phyloP scores from a whole-genome alignment of 2,888 invertebrate genomes.

The Drosophila anomalata region DNA sequence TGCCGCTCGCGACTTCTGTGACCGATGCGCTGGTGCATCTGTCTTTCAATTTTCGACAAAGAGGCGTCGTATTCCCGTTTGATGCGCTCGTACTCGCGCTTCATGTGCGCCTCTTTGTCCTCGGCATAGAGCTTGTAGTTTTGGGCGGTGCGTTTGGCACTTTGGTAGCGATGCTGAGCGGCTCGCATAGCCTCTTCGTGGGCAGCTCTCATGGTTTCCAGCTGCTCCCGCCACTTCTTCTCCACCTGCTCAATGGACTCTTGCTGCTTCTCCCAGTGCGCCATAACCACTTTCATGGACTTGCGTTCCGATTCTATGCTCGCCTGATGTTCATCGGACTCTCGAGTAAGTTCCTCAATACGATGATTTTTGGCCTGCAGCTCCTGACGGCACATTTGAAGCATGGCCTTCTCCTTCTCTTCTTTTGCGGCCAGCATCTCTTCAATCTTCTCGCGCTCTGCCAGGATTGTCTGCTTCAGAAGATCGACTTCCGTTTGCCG shows the following conservation, averaged over 20 bases:
- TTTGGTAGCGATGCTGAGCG: slow-evolving; percentile 87
- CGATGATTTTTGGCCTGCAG: slow-evolving; percentile 84
- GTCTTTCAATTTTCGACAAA: slow-evolving; percentile 74
- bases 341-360: slow-evolving; percentile 76
- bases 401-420: slow-evolving; percentile 70
- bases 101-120: slow-evolving; percentile 87
- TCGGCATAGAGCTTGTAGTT: slow-evolving; percentile 88
- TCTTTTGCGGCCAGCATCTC: slow-evolving; percentile 76
- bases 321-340: slow-evolving; percentile 79
- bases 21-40: slow-evolving; percentile 74
- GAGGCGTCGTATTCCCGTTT: slow-evolving; percentile 86
- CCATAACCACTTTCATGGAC: slow-evolving; percentile 84
- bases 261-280: slow-evolving; percentile 84
- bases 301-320: slow-evolving; percentile 84
- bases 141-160: slow-evolving; percentile 86
- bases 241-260: slow-evolving; percentile 84
- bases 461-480: slow-evolving; percentile 82
- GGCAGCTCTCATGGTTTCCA: slow-evolving; percentile 84
- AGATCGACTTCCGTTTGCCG: slow-evolving; percentile 81
- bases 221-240: slow-evolving; percentile 84
- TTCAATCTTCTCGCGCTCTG: slow-evolving; percentile 81
- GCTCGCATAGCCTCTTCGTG: slow-evolving; percentile 85
- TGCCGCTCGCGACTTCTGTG: slow-evolving; percentile 66
- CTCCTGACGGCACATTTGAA: slow-evolving; percentile 78
- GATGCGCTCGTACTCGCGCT: slow-evolving; percentile 87